phyloP scores from a whole-genome alignment of 1,140 invertebrate species.

The Grapholita molesta region DNA sequence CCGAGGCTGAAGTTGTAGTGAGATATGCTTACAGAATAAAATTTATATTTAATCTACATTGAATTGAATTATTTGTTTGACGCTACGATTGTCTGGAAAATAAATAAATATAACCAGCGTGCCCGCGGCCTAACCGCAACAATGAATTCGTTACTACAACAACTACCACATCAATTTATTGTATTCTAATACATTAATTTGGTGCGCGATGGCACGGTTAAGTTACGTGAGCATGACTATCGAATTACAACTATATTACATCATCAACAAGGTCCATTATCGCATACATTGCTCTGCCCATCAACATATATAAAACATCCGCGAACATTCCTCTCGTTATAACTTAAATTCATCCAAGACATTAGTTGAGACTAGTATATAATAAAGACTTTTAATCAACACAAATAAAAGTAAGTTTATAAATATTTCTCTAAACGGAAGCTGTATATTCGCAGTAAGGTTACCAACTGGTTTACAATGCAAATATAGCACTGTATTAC shows the following conservation, averaged over 20 bases:
- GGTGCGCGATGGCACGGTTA: slow-evolving; percentile 48
- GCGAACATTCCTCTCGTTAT: not conserved
- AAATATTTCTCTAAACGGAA: too few relatives aligned
- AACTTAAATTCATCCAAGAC: slow-evolving; percentile 7
- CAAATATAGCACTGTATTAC: too few relatives aligned
- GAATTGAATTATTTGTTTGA: too few relatives aligned
- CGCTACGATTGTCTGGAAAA: too few relatives aligned
- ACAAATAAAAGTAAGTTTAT: too few relatives aligned
- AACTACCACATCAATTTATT: slow-evolving; percentile 25
- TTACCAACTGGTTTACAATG: too few relatives aligned
- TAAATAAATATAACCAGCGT: too few relatives aligned
- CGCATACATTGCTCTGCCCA: not conserved
- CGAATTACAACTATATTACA: slow-evolving; percentile 27
- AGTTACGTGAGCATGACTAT: slow-evolving; percentile 40
- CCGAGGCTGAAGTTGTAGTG: too few relatives aligned
- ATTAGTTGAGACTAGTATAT: not conserved
- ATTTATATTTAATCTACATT: too few relatives aligned
- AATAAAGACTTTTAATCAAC: not conserved
- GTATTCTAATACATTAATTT: slow-evolving; percentile 41
- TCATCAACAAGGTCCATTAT: not conserved
- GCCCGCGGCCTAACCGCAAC: slow-evolving; percentile 13
- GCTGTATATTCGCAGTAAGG: too few relatives aligned
- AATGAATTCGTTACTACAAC: slow-evolving; percentile 19
- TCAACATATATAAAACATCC: slow-evolving; percentile 26
- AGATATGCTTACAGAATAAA: too few relatives aligned